Percentiles rank a stretch among this genome's conserved stretches.
phyloP scores from a whole-genome alignment of 2,888 invertebrate species.

The Nineta flava region DNA sequence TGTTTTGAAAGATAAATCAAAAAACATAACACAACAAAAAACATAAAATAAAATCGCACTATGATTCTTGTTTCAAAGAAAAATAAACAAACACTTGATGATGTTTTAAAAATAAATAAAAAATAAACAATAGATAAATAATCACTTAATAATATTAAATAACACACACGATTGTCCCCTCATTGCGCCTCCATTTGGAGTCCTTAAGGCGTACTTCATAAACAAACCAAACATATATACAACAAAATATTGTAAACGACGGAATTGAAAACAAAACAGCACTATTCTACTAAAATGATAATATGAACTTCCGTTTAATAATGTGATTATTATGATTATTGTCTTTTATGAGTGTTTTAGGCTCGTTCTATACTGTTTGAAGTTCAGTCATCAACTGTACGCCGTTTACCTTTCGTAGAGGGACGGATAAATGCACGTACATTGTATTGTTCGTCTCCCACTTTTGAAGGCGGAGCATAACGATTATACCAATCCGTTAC shows the following conservation, averaged over 20 bases:
- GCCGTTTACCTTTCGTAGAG: neutral
- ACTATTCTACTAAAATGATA: neutral
- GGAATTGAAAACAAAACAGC: neutral
- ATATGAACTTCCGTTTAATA: neutral
- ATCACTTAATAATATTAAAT: neutral
- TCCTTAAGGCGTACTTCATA: neutral
- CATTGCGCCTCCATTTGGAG: neutral
- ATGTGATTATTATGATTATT: neutral
- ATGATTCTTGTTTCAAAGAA: neutral
- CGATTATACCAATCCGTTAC: neutral
- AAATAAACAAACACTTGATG: neutral
- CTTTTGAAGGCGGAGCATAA: neutral
- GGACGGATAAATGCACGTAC: neutral
- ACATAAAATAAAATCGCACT: neutral
- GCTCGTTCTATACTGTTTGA: slow-evolving; percentile 1
- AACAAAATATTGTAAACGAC: neutral
- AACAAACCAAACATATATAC: neutral
- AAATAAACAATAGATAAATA: neutral
- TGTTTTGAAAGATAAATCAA: neutral
- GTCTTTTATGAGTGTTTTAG: neutral
- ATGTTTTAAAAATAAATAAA: neutral
- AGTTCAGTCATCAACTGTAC: slow-evolving; percentile 2
- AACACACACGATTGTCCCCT: neutral
- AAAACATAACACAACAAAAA: neutral
- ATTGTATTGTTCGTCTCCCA: neutral